Percentiles rank a stretch among this genome's conserved stretches.
Conservation (phyloP, 2,888 invertebrate genomes). For the Papilio gigon region DNA sequence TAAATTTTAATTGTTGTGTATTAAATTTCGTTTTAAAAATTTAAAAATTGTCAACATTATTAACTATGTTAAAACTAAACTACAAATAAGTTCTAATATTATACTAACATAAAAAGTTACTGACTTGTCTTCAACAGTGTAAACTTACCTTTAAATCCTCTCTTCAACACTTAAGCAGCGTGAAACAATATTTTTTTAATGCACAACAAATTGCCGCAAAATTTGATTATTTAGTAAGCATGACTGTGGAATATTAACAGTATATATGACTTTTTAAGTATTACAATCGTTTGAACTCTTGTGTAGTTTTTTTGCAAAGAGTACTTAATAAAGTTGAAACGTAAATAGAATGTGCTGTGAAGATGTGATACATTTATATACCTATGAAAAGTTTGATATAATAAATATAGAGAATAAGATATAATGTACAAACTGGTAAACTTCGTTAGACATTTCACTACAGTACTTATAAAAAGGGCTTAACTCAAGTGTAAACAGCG, state of each 20-base stretch:
- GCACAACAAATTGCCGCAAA: background rate
- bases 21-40: no score
- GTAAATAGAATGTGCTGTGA: no score
- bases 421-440: no score
- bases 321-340: no score
- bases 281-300: background rate
- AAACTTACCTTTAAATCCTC: slow-evolving; percentile 3
- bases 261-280: background rate
- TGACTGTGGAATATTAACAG: slow-evolving; percentile 4
- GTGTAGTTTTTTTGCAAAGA: background rate
- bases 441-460: no score
- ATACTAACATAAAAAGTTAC: background rate
- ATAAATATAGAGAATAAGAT: no score
- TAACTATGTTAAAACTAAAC: background rate
- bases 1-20: background rate
- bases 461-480: no score
- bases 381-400: no score
- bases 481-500: no score
- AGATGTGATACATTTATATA: no score
- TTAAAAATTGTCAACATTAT: background rate
- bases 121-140: background rate
- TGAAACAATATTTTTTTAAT: slow-evolving; percentile 19
- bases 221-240: background rate
- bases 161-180: slow-evolving; percentile 14
- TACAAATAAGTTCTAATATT: background rate